These are phyloP conservation scores for Lonchura striata DNA, from an alignment of 2,113 vertebrate species.

Conservation along the genomic window DNA sequence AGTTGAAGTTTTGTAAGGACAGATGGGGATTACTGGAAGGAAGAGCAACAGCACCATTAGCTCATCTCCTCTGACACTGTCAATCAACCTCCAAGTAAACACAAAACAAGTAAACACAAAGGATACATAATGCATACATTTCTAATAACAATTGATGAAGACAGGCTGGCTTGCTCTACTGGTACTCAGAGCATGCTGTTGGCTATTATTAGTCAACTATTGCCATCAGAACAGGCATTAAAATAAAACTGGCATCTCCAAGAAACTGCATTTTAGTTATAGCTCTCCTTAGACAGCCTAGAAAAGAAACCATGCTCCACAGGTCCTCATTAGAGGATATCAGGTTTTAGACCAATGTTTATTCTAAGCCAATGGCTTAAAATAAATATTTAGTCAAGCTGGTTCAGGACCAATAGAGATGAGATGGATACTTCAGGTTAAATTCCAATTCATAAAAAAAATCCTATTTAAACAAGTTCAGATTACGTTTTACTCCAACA, in stretches of 20 bases:
- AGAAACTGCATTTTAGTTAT: neutral
- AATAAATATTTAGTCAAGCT: slow-evolving; percentile 8
- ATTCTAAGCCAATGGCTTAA: neutral
- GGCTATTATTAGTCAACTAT: neutral
- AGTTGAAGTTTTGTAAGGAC: neutral
- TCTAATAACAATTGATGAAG: neutral
- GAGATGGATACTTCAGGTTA: neutral
- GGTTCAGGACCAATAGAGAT: neutral
- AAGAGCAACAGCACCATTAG: neutral
- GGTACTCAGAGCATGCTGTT: neutral
- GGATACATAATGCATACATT: neutral
- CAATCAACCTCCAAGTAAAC: neutral
- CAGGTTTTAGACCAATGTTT: neutral
- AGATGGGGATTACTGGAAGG: neutral
- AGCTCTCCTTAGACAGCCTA: neutral
- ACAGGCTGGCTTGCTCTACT: neutral
- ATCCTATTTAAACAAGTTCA: neutral
- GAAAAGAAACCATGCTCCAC: neutral
- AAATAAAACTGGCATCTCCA: neutral
- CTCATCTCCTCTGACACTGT: neutral
- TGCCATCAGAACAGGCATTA: neutral
- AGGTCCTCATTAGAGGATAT: neutral
- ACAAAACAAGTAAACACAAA: neutral
- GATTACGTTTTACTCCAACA: neutral
- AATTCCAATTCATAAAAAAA: neutral